Evolutionary conservation across 1,140 invertebrate species (phyloP).

Genomic region (Hycleus cichorii): DNA sequence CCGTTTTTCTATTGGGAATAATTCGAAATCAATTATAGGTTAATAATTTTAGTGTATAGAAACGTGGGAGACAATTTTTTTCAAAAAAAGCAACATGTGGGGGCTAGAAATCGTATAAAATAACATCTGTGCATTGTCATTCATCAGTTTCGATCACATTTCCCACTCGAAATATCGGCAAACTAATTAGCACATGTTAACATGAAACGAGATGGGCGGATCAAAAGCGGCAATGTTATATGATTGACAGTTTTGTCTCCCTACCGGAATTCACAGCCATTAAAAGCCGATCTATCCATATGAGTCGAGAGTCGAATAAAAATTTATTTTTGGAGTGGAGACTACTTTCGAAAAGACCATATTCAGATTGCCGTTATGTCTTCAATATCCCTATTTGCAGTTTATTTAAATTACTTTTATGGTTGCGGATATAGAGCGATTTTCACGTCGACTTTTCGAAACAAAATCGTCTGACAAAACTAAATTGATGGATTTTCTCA

Average conservation of each 20-base stretch:
- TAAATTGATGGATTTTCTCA: constrained; percentile 22
- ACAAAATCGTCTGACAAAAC: constrained; percentile 22
- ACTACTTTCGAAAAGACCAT: constrained; percentile 18
- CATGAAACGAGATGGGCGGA: constrained; percentile 22
- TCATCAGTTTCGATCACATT: constrained; percentile 18
- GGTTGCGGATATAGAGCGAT: constrained; percentile 19
- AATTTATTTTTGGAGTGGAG: neutral
- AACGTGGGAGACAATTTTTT: too few relatives aligned
- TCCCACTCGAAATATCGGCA: constrained; percentile 17
- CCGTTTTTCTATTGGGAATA: too few relatives aligned
- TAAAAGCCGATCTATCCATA: too few relatives aligned
- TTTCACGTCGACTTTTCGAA: constrained; percentile 22
- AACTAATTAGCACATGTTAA: constrained; percentile 26
- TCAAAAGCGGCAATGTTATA: constrained; percentile 10
- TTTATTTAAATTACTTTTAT: constrained; percentile 27
- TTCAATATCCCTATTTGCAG: constrained; percentile 23
- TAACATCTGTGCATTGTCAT: constrained; percentile 14
- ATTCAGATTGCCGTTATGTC: constrained; percentile 10
- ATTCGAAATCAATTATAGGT: too few relatives aligned
- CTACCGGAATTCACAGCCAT: neutral
- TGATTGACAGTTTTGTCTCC: constrained; percentile 19
- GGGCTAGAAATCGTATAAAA: constrained; percentile 2
- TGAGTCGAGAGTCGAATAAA: too few relatives aligned
- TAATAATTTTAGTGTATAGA: too few relatives aligned
- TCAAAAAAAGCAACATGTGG: too few relatives aligned